Evolutionary conservation across 1,140 invertebrate genomes (phyloP).

Genomic region (Drosophila orosa): DNA sequence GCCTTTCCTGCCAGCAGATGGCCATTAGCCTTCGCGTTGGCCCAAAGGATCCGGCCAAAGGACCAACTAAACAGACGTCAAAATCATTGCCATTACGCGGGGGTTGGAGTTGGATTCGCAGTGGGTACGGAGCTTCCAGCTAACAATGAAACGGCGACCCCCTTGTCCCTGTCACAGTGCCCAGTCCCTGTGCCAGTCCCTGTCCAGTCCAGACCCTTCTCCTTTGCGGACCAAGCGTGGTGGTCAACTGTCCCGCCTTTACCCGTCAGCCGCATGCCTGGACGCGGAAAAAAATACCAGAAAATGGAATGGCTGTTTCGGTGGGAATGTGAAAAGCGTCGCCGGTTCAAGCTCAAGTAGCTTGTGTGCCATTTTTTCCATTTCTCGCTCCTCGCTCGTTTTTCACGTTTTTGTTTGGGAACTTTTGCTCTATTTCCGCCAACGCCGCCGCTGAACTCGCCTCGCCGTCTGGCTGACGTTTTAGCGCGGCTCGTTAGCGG

Average conservation of each 20-base stretch:
- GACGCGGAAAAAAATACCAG: constrained; percentile 43
- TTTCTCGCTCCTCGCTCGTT: constrained; percentile 22
- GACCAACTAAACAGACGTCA: constrained; percentile 76
- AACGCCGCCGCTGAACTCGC: constrained; percentile 11
- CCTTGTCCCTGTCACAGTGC: constrained; percentile 3
- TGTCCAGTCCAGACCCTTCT: constrained; percentile 8
- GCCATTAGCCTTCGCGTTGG: constrained; percentile 61
- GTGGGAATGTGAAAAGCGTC: constrained; percentile 40
- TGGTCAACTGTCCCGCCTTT: constrained; percentile 77
- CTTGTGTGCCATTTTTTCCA: constrained; percentile 69
- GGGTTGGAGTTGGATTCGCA: background rate
- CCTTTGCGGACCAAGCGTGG: constrained; percentile 26
- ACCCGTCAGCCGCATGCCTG: constrained; percentile 72
- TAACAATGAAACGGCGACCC: constrained; percentile 62
- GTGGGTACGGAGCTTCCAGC: constrained; percentile 13
- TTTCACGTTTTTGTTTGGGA: constrained; percentile 53
- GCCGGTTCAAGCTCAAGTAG: constrained; percentile 69
- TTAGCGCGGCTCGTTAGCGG: constrained; percentile 68
- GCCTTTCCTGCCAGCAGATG: constrained; percentile 20
- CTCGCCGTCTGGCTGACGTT: constrained; percentile 63
- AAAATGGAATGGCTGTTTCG: constrained; percentile 4
- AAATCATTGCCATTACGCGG: constrained; percentile 74
- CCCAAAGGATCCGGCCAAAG: constrained; percentile 21
- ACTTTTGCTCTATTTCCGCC: constrained; percentile 80
- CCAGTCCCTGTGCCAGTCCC: background rate